Percentiles rank a stretch among this genome's conserved stretches.
Evolutionary conservation across 2,888 invertebrate genomes (phyloP).

Genomic region (Caenorhabditis wallacei): DNA sequence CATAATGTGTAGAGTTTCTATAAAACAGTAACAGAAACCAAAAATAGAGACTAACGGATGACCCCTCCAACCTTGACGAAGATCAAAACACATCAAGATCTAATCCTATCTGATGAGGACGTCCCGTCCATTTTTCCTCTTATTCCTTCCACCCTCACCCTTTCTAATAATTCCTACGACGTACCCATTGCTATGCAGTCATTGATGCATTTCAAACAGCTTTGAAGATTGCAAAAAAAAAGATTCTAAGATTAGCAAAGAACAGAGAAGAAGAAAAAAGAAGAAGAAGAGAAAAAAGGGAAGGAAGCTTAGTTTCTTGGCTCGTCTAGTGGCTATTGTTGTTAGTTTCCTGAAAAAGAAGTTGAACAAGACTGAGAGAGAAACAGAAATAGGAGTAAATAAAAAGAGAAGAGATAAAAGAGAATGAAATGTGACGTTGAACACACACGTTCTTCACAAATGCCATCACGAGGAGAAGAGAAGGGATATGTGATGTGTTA

Average conservation of each 20-base stretch:
- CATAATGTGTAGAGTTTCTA: slow-evolving; percentile 5
- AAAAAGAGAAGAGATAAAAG: slow-evolving; percentile 15
- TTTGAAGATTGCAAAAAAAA: slow-evolving; percentile 37
- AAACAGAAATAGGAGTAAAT: neutral
- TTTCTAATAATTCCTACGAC: slow-evolving; percentile 6
- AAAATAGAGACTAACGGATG: slow-evolving; percentile 43
- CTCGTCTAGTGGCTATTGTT: slow-evolving; percentile 22
- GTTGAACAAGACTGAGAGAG: slow-evolving; percentile 4
- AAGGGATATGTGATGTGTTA: slow-evolving; percentile 40
- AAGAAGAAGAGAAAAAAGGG: neutral
- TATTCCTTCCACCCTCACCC: slow-evolving; percentile 6
- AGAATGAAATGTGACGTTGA: slow-evolving; percentile 55
- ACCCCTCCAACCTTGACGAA: slow-evolving; percentile 33
- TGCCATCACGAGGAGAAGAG: slow-evolving; percentile 41
- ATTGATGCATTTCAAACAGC: slow-evolving; percentile 51
- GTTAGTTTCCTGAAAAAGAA: neutral
- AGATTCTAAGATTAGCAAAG: slow-evolving; percentile 23
- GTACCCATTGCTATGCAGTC: slow-evolving; percentile 21
- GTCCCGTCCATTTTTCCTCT: slow-evolving; percentile 23
- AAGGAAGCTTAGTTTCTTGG: slow-evolving; percentile 30
- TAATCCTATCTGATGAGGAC: slow-evolving; percentile 47
- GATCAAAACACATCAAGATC: slow-evolving; percentile 45
- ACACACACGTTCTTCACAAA: slow-evolving; percentile 41
- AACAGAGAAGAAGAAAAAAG: neutral
- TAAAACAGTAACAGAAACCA: slow-evolving; percentile 10